phyloP scores from a whole-genome alignment of 2,797 vertebrate species.

The Tiaroga cobitis region DNA sequence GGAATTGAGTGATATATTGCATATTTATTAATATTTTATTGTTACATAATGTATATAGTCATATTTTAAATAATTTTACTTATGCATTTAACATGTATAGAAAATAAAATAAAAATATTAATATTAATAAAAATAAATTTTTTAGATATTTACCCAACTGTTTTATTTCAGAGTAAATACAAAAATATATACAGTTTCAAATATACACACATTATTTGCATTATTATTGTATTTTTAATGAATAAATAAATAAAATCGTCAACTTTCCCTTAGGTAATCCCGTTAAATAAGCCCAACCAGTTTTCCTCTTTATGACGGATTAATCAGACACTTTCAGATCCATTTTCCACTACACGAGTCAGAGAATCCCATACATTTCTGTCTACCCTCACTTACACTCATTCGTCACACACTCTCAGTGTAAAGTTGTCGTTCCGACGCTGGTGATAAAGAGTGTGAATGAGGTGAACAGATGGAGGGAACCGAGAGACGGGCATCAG shows the following conservation, averaged over 20 bases:
- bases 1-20: neutral
- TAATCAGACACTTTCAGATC: neutral
- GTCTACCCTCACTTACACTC: neutral
- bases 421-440: neutral
- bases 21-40: neutral
- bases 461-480: constrained; percentile 25
- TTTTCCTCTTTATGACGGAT: neutral
- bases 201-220: too few species aligned
- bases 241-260: neutral
- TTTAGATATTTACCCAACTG: neutral
- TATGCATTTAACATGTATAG: neutral
- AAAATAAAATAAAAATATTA: neutral
- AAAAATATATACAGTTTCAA: too few species aligned
- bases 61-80: neutral
- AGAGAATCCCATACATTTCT: neutral
- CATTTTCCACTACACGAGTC: neutral
- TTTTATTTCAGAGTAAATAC: too few species aligned
- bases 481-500: neutral
- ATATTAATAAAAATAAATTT: neutral
- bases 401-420: neutral
- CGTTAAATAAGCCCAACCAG: neutral
- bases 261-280: neutral
- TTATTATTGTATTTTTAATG: neutral
- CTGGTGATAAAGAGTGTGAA: neutral
- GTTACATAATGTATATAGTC: neutral